Percentiles rank a stretch among this genome's conserved stretches.
Evolutionary conservation across 2,113 vertebrate species (phyloP).

Genomic region (Seriola quinqueradiata): DNA sequence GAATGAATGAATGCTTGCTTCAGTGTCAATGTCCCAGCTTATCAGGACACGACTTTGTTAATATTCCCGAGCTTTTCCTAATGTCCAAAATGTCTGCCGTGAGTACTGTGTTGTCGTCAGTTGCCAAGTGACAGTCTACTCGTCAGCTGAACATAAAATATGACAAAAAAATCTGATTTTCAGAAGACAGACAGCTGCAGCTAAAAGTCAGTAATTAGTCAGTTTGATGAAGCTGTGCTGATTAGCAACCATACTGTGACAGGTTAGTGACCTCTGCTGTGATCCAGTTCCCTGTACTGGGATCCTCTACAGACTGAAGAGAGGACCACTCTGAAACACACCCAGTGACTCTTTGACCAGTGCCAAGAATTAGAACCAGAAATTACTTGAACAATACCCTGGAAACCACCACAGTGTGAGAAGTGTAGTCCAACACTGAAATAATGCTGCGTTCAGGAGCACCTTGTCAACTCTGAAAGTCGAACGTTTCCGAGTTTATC

Average conservation of each 20-base stretch:
- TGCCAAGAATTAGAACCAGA: background rate
- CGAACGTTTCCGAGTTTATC: background rate
- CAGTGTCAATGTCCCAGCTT: background rate
- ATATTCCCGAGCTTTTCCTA: background rate
- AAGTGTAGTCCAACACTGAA: constrained; percentile 58
- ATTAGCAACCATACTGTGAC: no score
- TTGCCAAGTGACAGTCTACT: no score
- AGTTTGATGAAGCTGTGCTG: no score
- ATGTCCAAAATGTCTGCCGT: no score
- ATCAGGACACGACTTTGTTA: background rate
- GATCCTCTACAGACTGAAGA: background rate
- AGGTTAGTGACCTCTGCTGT: no score
- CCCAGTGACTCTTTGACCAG: constrained; percentile 9
- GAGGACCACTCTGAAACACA: constrained; percentile 12
- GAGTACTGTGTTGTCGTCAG: no score
- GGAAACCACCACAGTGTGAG: constrained; percentile 23
- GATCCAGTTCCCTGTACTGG: no score
- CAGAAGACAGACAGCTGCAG: no score
- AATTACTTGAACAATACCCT: constrained; percentile 37
- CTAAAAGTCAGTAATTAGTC: no score
- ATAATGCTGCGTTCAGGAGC: background rate
- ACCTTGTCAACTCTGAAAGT: background rate
- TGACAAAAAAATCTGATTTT: no score
- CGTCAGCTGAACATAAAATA: no score
- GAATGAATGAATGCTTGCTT: no score